Base-by-base conservation (phyloP, 2,113 vertebrate genomes). In the Paedocypris sp. region DNA sequence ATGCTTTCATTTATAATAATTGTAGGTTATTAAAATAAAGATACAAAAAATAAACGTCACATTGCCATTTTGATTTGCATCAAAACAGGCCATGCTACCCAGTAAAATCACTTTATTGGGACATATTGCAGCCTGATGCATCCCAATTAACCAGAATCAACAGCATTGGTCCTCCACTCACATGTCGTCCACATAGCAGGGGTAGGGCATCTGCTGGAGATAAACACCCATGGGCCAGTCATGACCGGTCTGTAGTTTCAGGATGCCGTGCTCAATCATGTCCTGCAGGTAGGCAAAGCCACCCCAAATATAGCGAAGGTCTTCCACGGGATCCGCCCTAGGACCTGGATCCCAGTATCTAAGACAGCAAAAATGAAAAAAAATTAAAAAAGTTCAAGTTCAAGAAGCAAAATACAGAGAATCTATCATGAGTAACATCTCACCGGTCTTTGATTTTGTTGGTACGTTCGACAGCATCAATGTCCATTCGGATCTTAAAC, bases 261-360 rank as follows among this genome's bases (percentile, higher is more conserved):
- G 86, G 79, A 99, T 89, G 10, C 91, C 91, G 6, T 86, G 91
- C 31, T 98, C 95, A 19, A 98, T 84, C 90, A 99, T 97, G 74
- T 99, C 94, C 81, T 97, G 95, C 18, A 99, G 85, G 75, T 96
- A 99, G 0, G 91, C 91, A 74, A 98, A 98, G 12, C 94, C 93
- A 46, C 95, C 95, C 95, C 94, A 98, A 66, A 97, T 87, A 60
- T 98, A 97, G 49, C 88, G 85, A 73, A 93, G 83, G 66, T 98
- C 94, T 78, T 96, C 90, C 73, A 96, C 49, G 0, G 92, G 89
- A 73, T 98, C 92, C 1, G 93, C 95, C 71, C 95, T 78, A 36
- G 94, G 93, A 4, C 94, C 94, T 8, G 94, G 91, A 83, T 94
- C 95, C 95, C 94, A 99, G 75, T 97, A 99, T 68, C 95, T 98